These are phyloP conservation scores for Okapia johnstoni DNA, from an alignment of 2,113 vertebrate species.

Conservation along the genomic window DNA sequence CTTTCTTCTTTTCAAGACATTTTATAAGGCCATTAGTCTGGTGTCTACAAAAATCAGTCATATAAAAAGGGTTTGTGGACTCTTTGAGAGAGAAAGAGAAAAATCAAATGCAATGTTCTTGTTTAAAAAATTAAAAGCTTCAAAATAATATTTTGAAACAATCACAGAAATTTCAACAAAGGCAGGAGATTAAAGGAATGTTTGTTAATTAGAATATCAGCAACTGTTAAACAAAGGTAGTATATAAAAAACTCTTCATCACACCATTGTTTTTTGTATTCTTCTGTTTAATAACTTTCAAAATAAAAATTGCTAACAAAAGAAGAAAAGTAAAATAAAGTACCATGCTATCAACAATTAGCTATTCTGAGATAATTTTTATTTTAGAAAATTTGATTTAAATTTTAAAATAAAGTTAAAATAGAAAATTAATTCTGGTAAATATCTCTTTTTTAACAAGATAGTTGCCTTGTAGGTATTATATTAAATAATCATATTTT, in stretches of 20 bases:
- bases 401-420: background rate
- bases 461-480: background rate
- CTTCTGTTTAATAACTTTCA: background rate
- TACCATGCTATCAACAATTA: background rate
- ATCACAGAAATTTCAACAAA: background rate
- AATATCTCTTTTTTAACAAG: background rate
- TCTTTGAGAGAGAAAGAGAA: background rate
- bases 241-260: background rate
- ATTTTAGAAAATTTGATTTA: background rate
- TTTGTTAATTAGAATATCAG: background rate
- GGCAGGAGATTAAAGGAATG: background rate
- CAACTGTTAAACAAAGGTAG: background rate
- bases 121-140: background rate
- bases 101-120: background rate
- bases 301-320: background rate
- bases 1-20: background rate
- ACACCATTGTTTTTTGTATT: background rate
- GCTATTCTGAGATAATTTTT: background rate
- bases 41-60: background rate
- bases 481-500: background rate
- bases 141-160: background rate
- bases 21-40: background rate
- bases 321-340: background rate
- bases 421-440: background rate
- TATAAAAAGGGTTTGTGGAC: background rate